Evolutionary conservation across 1,140 invertebrate genomes (phyloP).

Genomic region (Amphibalanus amphitrite): DNA sequence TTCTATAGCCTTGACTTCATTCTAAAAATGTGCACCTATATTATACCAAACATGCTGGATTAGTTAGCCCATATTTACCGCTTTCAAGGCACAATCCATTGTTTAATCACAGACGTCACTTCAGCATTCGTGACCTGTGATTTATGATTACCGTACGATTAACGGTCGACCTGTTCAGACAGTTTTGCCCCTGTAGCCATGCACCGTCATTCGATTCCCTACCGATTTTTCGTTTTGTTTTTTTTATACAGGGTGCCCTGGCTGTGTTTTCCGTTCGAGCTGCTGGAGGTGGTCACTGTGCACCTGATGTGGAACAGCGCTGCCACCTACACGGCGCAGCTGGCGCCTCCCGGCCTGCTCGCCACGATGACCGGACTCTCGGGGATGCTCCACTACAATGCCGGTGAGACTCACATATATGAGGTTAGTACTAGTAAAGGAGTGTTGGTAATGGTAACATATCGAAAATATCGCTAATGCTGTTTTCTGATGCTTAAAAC

Average conservation of each 20-base stretch:
- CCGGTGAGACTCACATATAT: conserved; percentile 33
- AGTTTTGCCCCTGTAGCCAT: not conserved
- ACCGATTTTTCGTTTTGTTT: not conserved
- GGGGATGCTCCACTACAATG: conserved; percentile 63
- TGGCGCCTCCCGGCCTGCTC: conserved; percentile 56
- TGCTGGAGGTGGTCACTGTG: conserved; percentile 64
- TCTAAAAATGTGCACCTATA: not conserved
- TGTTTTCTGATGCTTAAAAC: not conserved
- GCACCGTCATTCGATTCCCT: not conserved
- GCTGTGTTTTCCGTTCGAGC: conserved; percentile 71
- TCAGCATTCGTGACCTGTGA: not conserved
- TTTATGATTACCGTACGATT: not conserved
- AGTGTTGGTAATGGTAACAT: no score
- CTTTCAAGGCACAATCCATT: no score
- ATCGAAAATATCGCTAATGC: no score
- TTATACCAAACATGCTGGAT: no score
- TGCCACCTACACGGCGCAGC: conserved; percentile 58
- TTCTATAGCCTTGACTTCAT: not conserved
- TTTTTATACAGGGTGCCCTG: conserved; percentile 44
- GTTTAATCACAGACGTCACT: no score
- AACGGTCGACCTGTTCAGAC: not conserved
- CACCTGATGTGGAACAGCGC: conserved; percentile 78
- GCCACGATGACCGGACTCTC: conserved; percentile 63
- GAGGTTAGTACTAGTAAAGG: no score
- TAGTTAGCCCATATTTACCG: no score